Conservation (phyloP, 2,113 vertebrate genomes). For the Oreocharis arfaki region DNA sequence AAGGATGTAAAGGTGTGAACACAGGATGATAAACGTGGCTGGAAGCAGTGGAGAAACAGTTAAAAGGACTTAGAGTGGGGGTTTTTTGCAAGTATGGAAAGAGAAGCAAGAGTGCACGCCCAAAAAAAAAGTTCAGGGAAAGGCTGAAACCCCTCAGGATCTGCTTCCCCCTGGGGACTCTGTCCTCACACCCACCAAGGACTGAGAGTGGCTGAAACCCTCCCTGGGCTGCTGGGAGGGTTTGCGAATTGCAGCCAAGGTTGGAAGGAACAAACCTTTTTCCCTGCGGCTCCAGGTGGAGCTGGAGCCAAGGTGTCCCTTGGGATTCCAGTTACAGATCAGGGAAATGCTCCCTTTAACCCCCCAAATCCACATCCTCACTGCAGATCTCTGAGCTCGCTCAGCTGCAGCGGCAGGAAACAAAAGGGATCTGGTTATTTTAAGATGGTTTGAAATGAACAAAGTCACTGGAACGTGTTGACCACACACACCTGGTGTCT, state of each 20-base stretch:
- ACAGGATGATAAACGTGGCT: not conserved
- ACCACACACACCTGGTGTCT: not conserved
- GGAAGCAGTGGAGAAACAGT: no score
- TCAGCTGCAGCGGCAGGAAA: not conserved
- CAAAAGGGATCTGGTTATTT: not conserved
- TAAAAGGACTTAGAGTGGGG: not conserved
- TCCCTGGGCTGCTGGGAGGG: not conserved
- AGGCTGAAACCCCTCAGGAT: not conserved
- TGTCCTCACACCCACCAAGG: not conserved
- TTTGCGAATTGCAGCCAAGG: fast-evolving
- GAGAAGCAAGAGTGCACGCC: fast-evolving
- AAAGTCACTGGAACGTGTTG: fast-evolving
- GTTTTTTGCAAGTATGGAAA: fast-evolving
- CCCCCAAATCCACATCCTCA: fast-evolving
- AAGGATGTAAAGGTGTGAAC: not conserved
- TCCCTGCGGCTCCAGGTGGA: not conserved
- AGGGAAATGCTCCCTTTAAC: not conserved
- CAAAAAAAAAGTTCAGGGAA: not conserved
- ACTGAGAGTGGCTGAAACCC: fast-evolving
- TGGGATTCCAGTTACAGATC: not conserved
- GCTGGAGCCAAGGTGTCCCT: not conserved
- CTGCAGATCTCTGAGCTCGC: not conserved
- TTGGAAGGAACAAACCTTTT: not conserved
- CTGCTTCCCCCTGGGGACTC: not conserved
- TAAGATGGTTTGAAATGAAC: fast-evolving